These are phyloP conservation scores for Lycocorax pyrrhopterus DNA, from an alignment of 2,113 vertebrate species.

Conservation along the genomic window DNA sequence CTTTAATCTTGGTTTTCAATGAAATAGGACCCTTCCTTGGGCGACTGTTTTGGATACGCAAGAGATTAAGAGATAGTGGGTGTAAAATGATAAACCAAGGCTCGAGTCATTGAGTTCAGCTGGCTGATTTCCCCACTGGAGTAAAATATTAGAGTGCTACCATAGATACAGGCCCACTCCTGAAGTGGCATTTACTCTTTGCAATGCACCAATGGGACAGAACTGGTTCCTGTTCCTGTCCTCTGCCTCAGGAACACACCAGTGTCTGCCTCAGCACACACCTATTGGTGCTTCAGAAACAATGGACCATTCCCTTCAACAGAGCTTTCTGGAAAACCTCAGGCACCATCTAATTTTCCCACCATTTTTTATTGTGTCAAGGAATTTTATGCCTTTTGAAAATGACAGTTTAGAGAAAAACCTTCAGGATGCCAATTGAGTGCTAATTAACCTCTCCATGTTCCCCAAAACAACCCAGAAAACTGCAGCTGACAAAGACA, in stretches of 20 bases:
- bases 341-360: background rate
- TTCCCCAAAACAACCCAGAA: background rate
- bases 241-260: background rate
- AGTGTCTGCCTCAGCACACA: background rate
- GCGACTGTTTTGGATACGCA: constrained; percentile 9
- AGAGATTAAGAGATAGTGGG: constrained; percentile 8
- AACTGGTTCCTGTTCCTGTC: background rate
- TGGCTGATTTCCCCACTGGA: background rate
- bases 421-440: background rate
- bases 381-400: background rate
- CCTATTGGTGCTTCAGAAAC: background rate
- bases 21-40: constrained; percentile 26
- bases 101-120: background rate
- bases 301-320: background rate
- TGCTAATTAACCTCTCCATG: background rate
- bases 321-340: background rate
- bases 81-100: background rate
- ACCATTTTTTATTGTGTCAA: background rate
- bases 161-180: background rate
- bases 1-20: constrained; percentile 28
- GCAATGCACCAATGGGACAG: background rate
- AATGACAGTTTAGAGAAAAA: background rate
- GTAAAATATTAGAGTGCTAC: background rate
- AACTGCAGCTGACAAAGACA: background rate
- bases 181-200: background rate